phyloP scores from a whole-genome alignment of 2,888 invertebrate genomes.

The Philereme transversata region DNA sequence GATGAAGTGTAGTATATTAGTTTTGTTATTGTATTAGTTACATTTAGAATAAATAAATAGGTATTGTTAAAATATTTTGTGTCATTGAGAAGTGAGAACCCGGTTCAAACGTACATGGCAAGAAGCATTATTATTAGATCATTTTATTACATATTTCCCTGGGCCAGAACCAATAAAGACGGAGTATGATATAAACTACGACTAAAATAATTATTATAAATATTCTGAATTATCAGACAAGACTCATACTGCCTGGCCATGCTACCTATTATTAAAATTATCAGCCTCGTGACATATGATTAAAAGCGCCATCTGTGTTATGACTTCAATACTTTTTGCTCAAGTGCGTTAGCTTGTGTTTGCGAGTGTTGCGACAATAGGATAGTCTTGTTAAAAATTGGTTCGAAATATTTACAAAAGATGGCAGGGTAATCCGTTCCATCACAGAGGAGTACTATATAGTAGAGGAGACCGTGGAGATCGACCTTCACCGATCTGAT shows the following conservation, averaged over 20 bases:
- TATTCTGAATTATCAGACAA: no score
- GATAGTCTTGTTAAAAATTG: background rate
- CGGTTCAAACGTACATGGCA: no score
- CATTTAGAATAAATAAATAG: conserved; percentile 18
- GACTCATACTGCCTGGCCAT: no score
- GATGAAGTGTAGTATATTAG: conserved; percentile 84
- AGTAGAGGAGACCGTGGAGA: no score
- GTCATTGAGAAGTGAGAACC: no score
- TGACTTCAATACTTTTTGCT: background rate
- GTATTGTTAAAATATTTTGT: conserved; percentile 2
- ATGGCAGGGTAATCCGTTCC: background rate
- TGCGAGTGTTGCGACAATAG: background rate
- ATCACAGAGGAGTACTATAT: background rate
- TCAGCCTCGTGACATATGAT: background rate
- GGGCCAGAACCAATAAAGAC: no score
- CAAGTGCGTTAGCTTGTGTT: background rate
- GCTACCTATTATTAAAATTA: no score
- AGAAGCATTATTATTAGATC: no score
- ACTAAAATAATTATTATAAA: no score
- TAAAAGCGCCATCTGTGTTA: conserved; percentile 15
- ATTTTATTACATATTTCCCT: no score
- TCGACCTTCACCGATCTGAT: no score
- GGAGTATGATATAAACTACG: no score
- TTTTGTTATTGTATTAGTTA: conserved; percentile 8
- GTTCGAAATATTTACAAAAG: background rate